A percentile compares a stretch with the other conserved stretches of the same genome.
Conservation (phyloP, 2,113 vertebrate genomes). For the sheep (Ovis aries) region DNA sequence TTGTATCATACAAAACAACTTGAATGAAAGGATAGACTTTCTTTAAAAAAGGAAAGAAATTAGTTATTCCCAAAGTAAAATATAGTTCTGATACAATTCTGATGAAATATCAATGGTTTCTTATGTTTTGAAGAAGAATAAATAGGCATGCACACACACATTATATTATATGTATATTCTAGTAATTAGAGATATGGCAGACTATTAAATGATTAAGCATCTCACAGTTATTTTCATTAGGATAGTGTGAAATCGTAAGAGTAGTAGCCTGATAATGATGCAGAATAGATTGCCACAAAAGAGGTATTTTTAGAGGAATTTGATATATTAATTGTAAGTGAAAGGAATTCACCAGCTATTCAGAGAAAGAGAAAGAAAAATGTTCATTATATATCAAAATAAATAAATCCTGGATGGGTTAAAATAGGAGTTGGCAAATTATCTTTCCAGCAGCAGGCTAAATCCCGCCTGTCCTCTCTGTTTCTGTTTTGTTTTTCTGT, state of each 20-base stretch:
- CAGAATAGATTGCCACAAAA: neutral
- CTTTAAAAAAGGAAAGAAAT: neutral
- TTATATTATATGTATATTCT: neutral
- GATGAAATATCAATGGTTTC: slow-evolving; percentile 12
- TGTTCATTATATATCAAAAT: neutral
- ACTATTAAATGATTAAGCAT: neutral
- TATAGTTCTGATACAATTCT: neutral
- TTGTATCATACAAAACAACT: neutral
- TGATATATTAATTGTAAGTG: neutral
- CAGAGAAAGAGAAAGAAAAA: neutral
- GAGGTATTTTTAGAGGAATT: neutral
- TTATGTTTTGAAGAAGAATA: neutral
- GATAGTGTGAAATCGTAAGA: neutral
- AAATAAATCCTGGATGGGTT: neutral
- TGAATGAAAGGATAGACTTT: neutral
- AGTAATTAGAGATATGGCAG: neutral
- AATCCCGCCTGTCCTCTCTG: neutral
- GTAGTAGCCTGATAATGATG: neutral
- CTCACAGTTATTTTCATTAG: neutral
- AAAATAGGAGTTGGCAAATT: slow-evolving; percentile 27
- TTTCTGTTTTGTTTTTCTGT: neutral
- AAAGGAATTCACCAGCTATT: neutral
- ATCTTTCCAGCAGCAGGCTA: neutral
- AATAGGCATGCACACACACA: neutral
- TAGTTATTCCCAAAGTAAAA: slow-evolving; percentile 20